Base-by-base conservation (phyloP, 2,113 vertebrate genomes). In the Channa argus region DNA sequence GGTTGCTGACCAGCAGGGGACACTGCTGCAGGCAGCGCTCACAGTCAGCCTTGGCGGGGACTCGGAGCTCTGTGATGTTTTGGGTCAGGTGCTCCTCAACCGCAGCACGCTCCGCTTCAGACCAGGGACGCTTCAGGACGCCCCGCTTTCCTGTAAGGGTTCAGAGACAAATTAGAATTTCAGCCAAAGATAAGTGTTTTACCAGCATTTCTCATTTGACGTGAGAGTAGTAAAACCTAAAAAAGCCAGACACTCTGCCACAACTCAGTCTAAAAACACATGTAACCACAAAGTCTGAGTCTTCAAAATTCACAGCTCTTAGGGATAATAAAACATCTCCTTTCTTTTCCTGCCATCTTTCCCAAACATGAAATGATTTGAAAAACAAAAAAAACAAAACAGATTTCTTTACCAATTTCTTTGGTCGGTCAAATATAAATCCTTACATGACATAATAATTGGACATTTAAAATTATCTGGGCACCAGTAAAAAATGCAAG, bases 111-210 rank as follows among this genome's bases (percentile, higher is more conserved):
- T 95, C 94, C 0, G 93, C 94, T 77, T 94, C 94, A 0, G 93
- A 94, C 94, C 93, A 92, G 43, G 94, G 94, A n/a, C 94, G 90
- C 84, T 95, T 95, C 61, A 94, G 90, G 38, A 95, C 94, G 0
- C 94, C 94, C 0, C 94, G 92, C 80, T 95, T 95, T 36, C 94
- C 94, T 95, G 63, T 37, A 53, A 7, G 1, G 6, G 37, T 39
- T 54, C 11, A 45, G 13, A 55, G 64, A 80, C 10, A 6, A 64
- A 66, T 4, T 4, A 8, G 24, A 24, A 1, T 24, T 24, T 24
- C 24, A 24, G 24, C 1, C 24, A 24, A 24, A 24, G 24, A 24
- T 5, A 50, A 1, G 8, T 37, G 38, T n/a, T 59, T 55, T 1
- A 68, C 14, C n/a, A 59, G n/a, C 41, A 37, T 46, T 36, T 63